Conservation (phyloP, 2,888 invertebrate genomes). For the Cantharis lateralis region DNA sequence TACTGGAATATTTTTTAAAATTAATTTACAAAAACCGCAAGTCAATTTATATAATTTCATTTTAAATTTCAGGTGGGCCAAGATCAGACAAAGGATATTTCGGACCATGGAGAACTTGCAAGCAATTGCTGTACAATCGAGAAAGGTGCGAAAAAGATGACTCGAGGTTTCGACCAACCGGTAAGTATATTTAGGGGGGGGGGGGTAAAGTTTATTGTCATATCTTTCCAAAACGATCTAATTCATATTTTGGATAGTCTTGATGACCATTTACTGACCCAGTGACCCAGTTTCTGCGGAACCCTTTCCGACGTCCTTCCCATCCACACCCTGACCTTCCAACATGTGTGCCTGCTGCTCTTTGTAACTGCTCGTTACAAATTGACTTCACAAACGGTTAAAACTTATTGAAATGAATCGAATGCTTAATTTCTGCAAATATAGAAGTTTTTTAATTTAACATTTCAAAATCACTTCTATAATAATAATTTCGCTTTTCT, state of each 20-base stretch:
- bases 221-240: too few relatives aligned
- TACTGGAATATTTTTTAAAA: background rate
- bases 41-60: slow-evolving; percentile 6
- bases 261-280: background rate
- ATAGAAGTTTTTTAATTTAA: background rate
- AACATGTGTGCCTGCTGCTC: background rate
- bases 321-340: background rate
- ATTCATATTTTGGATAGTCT: background rate
- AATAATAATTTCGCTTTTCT: background rate
- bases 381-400: background rate
- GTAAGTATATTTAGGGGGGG: slow-evolving; percentile 62
- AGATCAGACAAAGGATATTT: slow-evolving; percentile 83
- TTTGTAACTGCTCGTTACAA: background rate
- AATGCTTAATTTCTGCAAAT: too few relatives aligned
- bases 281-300: background rate
- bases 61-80: slow-evolving; percentile 62
- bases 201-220: background rate
- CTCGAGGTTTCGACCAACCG: slow-evolving; percentile 76
- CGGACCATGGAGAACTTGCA: slow-evolving; percentile 87
- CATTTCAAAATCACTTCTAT: background rate
- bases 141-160: slow-evolving; percentile 78
- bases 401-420: too few relatives aligned
- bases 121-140: slow-evolving; percentile 77
- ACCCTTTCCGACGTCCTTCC: background rate
- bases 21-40: background rate